Evolutionary conservation across 1,140 invertebrate genomes (phyloP).

Genomic region (Lordiphosa mommai): DNA sequence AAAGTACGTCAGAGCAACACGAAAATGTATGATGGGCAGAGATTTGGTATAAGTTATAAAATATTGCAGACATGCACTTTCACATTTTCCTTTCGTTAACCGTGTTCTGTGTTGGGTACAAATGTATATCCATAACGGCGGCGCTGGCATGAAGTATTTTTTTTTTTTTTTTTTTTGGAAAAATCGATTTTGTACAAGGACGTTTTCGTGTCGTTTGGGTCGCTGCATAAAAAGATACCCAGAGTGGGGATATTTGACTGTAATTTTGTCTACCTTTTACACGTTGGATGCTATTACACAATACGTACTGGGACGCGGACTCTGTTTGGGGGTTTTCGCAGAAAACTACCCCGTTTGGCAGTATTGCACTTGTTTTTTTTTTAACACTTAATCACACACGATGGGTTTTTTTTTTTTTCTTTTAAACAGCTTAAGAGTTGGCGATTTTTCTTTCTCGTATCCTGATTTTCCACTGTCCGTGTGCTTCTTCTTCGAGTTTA

Average conservation of each 20-base stretch:
- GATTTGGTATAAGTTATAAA: background rate
- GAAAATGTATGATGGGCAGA: background rate
- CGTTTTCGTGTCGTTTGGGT: constrained; percentile 48
- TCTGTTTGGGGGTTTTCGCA: constrained; percentile 55
- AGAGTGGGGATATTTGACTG: constrained; percentile 14
- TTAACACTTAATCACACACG: constrained; percentile 65
- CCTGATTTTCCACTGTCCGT: constrained; percentile 50
- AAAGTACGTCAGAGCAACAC: constrained; percentile 42
- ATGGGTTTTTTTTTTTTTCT: constrained; percentile 30
- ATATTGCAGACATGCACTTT: background rate
- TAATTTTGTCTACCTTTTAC: constrained; percentile 67
- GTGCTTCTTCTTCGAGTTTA: constrained; percentile 70
- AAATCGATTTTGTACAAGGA: constrained; percentile 79
- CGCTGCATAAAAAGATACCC: constrained; percentile 28
- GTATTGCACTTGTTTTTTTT: constrained; percentile 48
- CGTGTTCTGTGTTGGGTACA: constrained; percentile 8
- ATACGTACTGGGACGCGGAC: constrained; percentile 37
- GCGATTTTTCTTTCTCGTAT: constrained; percentile 21
- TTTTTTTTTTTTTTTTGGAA: constrained; percentile 45
- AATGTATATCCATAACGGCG: constrained; percentile 57
- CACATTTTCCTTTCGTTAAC: background rate
- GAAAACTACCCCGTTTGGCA: constrained; percentile 67
- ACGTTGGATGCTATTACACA: constrained; percentile 68
- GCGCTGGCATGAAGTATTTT: constrained; percentile 53
- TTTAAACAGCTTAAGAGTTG: constrained; percentile 44